A percentile compares a stretch with the other conserved stretches of the same genome.
These are phyloP conservation scores for Drosophila limbata DNA, from an alignment of 2,888 invertebrate genomes.

Conservation along the genomic window DNA sequence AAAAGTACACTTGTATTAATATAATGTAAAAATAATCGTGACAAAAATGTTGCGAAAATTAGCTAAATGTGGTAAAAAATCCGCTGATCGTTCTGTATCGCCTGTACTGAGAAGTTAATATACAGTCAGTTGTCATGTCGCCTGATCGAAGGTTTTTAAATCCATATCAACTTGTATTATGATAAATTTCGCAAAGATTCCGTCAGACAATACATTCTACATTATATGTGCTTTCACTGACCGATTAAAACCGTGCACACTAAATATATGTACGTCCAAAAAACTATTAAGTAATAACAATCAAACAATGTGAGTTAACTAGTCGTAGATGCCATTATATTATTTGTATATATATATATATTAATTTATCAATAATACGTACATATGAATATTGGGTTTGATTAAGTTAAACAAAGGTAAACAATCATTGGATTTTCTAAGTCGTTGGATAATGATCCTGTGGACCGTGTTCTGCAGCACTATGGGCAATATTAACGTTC, in stretches of 20 bases:
- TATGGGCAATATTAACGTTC: conserved; percentile 14
- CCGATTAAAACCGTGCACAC: background rate
- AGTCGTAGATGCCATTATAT: conserved; percentile 4
- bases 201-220: background rate
- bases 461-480: conserved; percentile 23
- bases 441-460: conserved; percentile 36
- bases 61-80: background rate
- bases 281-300: background rate
- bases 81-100: background rate
- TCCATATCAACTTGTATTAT: background rate
- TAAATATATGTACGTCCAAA: background rate
- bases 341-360: conserved; percentile 36
- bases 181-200: background rate
- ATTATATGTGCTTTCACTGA: background rate
- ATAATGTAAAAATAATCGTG: background rate
- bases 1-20: too few species aligned
- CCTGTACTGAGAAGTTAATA: background rate
- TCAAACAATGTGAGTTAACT: background rate
- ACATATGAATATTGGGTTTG: conserved; percentile 44
- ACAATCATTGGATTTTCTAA: conserved; percentile 29
- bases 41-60: background rate
- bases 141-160: background rate
- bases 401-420: conserved; percentile 43
- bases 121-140: too few species aligned
- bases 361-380: conserved; percentile 49